These are phyloP conservation scores for Spilogale gracilis DNA, from an alignment of 2,113 vertebrate species.

Conservation along the genomic window DNA sequence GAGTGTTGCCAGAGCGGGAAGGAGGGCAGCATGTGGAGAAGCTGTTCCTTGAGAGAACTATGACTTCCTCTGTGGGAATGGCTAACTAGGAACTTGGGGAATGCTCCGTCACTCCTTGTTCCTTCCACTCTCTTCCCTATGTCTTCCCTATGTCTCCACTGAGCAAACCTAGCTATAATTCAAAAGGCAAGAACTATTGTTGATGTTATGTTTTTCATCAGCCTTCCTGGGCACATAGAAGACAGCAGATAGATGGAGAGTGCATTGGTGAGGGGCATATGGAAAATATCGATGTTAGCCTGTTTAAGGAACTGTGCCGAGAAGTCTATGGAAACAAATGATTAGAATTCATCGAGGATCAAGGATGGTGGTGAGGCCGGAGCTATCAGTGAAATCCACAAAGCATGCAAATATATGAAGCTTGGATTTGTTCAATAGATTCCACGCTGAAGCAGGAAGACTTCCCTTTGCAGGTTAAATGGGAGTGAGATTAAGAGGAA, in stretches of 20 bases:
- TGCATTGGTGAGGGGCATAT: neutral
- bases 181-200: neutral
- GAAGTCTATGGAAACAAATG: neutral
- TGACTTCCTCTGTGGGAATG: too few relatives aligned
- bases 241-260: neutral
- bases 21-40: neutral
- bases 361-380: neutral
- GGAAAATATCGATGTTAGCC: neutral
- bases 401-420: neutral
- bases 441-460: neutral
- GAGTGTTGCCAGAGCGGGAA: neutral
- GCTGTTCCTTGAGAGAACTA: neutral
- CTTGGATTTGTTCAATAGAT: neutral
- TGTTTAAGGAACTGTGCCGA: neutral
- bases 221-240: neutral
- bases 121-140: neutral
- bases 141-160: neutral
- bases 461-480: neutral
- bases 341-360: neutral
- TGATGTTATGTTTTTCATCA: neutral
- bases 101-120: neutral
- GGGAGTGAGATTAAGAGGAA: neutral
- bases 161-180: neutral
- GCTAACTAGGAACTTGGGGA: neutral
- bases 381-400: neutral